Evolutionary conservation across 2,797 vertebrate genomes (phyloP).

Genomic region (Galagoides demidoff): DNA sequence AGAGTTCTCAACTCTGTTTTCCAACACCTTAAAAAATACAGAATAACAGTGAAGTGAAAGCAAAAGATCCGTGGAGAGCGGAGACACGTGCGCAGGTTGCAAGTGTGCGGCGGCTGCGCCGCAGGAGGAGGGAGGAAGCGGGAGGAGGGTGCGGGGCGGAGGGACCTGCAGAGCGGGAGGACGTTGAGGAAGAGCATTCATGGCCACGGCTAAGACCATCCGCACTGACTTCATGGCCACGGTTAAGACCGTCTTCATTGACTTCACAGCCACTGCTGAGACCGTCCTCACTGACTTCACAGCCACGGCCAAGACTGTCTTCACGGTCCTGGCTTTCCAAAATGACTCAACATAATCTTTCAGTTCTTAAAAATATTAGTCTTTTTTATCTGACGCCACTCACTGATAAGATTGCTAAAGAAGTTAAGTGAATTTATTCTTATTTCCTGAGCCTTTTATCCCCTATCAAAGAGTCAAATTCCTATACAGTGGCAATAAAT

Average conservation of each 20-base stretch:
- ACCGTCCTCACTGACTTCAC: not conserved
- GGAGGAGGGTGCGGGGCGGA: too few species aligned
- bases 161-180: too few species aligned
- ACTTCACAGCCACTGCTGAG: not conserved
- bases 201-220: too few species aligned
- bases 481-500: conserved; percentile 66
- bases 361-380: conserved; percentile 73
- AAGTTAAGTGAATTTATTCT: conserved; percentile 76
- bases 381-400: conserved; percentile 71
- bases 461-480: conserved; percentile 71
- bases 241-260: too few species aligned
- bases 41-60: not conserved
- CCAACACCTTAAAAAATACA: not conserved
- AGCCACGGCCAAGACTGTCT: conserved; percentile 12
- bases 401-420: conserved; percentile 72
- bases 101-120: not conserved
- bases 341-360: conserved; percentile 74
- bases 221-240: too few species aligned
- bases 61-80: not conserved
- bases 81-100: not conserved
- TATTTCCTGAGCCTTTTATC: conserved; percentile 80
- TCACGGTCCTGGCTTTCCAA: conserved; percentile 37
- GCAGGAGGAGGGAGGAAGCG: not conserved
- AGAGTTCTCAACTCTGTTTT: not conserved
- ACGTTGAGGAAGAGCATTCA: too few species aligned